Evolutionary conservation across 2,797 vertebrate species (phyloP).

Genomic region (Pipistrellus pygmaeus): DNA sequence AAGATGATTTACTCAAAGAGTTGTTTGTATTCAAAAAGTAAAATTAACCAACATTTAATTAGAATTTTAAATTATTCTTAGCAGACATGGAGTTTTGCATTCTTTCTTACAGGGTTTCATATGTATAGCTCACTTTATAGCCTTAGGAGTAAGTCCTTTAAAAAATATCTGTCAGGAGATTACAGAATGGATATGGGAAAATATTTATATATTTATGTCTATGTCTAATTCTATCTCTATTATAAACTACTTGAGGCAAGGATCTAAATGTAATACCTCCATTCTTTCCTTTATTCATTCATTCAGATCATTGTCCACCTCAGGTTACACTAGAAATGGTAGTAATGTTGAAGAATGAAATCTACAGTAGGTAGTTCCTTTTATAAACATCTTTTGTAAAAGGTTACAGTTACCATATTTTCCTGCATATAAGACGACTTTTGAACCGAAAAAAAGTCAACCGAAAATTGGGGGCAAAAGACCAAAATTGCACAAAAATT

Average conservation of each 20-base stretch:
- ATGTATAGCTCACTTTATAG: constrained; percentile 64
- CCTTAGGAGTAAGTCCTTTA: neutral
- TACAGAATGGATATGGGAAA: neutral
- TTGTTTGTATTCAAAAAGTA: neutral
- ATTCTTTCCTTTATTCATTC: neutral
- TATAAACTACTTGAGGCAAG: neutral
- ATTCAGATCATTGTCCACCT: neutral
- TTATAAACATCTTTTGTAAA: neutral
- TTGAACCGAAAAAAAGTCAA: too few relatives aligned
- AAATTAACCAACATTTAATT: constrained; percentile 58
- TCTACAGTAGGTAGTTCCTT: neutral
- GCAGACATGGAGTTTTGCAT: neutral
- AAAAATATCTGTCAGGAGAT: neutral
- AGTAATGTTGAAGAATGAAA: neutral
- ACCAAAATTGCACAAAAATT: too few relatives aligned
- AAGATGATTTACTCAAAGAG: constrained; percentile 72
- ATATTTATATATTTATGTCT: neutral
- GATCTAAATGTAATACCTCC: neutral
- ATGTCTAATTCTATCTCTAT: neutral
- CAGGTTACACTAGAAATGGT: neutral
- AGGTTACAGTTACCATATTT: neutral
- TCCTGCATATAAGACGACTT: too few relatives aligned
- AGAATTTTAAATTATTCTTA: constrained; percentile 67
- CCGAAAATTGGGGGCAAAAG: too few relatives aligned
- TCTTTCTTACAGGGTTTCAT: constrained; percentile 66